Evolutionary conservation across 2,113 vertebrate species (phyloP).

Genomic region (Onychostruthus taczanowskii): DNA sequence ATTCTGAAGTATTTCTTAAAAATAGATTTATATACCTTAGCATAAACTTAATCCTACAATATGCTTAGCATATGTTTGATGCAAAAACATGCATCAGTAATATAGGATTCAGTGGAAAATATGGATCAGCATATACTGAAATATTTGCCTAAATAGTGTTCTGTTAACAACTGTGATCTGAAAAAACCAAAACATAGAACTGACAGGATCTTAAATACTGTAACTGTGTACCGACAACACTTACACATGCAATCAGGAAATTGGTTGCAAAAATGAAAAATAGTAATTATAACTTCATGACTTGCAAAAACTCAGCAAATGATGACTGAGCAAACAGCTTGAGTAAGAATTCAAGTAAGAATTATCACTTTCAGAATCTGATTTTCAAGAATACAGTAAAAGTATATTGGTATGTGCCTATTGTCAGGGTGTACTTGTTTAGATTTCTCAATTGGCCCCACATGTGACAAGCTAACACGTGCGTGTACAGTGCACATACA

Average conservation of each 20-base stretch:
- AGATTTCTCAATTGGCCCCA: not conserved
- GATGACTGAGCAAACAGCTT: not conserved
- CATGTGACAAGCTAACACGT: rapidly evolving
- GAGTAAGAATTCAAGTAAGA: not conserved
- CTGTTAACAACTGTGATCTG: not conserved
- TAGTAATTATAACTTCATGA: not conserved
- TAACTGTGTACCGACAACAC: rapidly evolving
- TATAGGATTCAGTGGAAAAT: not conserved
- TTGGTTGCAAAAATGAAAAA: not conserved
- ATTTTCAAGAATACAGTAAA: not conserved
- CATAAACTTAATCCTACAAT: not conserved
- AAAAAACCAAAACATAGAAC: not conserved
- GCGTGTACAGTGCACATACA: rapidly evolving
- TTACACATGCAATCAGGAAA: not conserved
- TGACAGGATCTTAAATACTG: not conserved
- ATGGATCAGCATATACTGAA: not conserved
- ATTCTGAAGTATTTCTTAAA: not conserved
- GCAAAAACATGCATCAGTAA: not conserved
- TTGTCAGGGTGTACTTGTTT: not conserved
- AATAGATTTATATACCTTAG: not conserved
- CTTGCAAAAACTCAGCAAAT: not conserved
- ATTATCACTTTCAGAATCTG: not conserved
- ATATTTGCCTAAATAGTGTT: not conserved
- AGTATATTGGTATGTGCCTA: not conserved
- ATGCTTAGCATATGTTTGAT: not conserved